Base-by-base conservation (phyloP, 2,113 vertebrate genomes). In the Sporophila hypoxantha region DNA sequence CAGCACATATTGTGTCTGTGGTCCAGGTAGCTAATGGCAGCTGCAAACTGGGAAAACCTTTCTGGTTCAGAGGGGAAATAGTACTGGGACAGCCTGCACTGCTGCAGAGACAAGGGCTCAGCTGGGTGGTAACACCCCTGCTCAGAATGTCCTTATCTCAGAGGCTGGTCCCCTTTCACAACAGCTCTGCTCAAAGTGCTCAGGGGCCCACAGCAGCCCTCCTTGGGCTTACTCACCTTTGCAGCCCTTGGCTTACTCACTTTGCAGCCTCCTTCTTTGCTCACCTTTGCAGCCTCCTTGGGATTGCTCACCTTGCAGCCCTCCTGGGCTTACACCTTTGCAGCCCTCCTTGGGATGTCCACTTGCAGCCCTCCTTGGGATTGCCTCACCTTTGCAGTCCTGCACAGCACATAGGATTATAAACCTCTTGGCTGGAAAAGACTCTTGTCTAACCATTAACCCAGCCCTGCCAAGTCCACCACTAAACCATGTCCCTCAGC, bases 91-190 rank as follows among this genome's bases (percentile, higher is more conserved):
- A 73, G 26, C 17, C 39, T 23, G 21, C 20, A 8, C 21, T 67
- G 21, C 21, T 55, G 55, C 2, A 8, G 49, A 26, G 55, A n/a
- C 21, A 57, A 39, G 62, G 46, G 46, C 32, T 66, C 41, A 56
- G 29, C 21, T 22, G 6, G 26, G 25, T 16, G 34, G 41, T 37
- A 39, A 61, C 8, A 27, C 27, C 71, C 26, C 46, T 73, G 66
- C n/a, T 32, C 25, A 21, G 34, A 0, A 0, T 55, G 22, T 11
- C 15, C 27, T 36, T 14, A 5, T 42, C 71, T 77, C 46, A 52
- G 49, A 19, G 8, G 14, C 39, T 30, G 41, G 8, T 61, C n/a
- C 16, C 11, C 12, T 41, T 52, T 42, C 76, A 37, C 20, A 50
- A 3, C 27, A 36, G 29, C 27, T 81, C 41, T 73, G 26, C 46